Base-by-base conservation (phyloP, 2,888 invertebrate genomes). In the Fabriciana adippe region DNA sequence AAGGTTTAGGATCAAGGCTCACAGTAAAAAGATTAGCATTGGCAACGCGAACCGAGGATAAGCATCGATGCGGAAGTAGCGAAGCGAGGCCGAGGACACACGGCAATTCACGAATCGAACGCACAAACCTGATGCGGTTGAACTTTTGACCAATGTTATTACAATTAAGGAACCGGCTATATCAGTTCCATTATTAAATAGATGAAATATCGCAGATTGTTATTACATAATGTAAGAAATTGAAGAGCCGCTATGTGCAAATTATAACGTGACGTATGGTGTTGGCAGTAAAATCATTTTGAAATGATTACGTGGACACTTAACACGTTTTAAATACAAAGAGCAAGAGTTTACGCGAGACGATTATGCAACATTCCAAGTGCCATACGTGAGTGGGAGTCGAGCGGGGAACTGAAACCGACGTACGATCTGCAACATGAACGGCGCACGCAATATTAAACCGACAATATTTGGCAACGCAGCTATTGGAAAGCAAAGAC, bases 21-120 rank as follows among this genome's bases (percentile, higher is more conserved):
- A 79, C 77, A 81, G 81, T 83, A 87, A 89, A 88, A 89, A 89
- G 86, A 90, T 87, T 86, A 89, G 87, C 87, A 90, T 87, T 87
- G 88, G 87, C 87, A 87, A 81, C 80, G 79, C 82, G 75, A 80
- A 85, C 88, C 90, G 89, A 91, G 92, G 90, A 91, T 91, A 92
- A 88, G 85, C 86, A 83, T 80, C 83, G 80, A 92, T 79, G 88
- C 92, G 92, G 92, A 92, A 92, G 91, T 85, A 79, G 75, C 76
- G 79, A 79, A 81, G 84, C 92, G 87, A 92, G 91, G 92, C 87
- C 91, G 90, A 90, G 90, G 91, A 88, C 91, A 85, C 79, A 78
- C 83, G 82, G 82, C 87, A 88, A 90, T 91, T 89, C 89, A 87
- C 84, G 83, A 86, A 87, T 84, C 81, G 68, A 84, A 83, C 83